Percentiles rank a stretch among this genome's conserved stretches.
Evolutionary conservation across 2,888 invertebrate species (phyloP).

Genomic region (Tortrix viridana): DNA sequence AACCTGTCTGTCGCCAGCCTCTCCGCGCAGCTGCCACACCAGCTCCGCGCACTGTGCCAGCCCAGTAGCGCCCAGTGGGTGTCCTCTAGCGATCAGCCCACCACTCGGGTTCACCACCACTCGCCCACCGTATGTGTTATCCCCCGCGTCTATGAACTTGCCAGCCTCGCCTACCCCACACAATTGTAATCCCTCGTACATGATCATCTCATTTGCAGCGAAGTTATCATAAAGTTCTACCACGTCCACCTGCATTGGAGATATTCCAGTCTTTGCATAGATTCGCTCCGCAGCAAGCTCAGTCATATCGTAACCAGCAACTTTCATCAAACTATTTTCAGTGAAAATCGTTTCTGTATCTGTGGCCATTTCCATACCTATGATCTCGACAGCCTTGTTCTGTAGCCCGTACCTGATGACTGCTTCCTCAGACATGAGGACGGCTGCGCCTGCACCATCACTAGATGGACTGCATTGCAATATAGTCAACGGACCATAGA

Average conservation of each 20-base stretch:
- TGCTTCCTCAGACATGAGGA: constrained; percentile 96
- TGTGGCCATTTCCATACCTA: constrained; percentile 98
- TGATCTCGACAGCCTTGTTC: constrained; percentile 94
- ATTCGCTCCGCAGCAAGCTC: constrained; percentile 90
- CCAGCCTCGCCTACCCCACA: constrained; percentile 96
- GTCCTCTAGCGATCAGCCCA: constrained; percentile 98
- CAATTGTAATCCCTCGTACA: constrained; percentile 97
- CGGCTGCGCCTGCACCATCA: constrained; percentile 98
- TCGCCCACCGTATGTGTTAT: constrained; percentile 98
- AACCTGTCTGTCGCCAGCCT: constrained; percentile 91
- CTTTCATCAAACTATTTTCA: constrained; percentile 90
- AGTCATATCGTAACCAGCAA: constrained; percentile 97
- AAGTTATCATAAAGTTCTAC: constrained; percentile 99
- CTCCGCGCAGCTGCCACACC: constrained; percentile 92
- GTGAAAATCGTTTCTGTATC: constrained; percentile 94
- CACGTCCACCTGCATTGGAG: constrained; percentile 94
- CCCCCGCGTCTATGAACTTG: constrained; percentile 95
- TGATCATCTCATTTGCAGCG: constrained; percentile 97
- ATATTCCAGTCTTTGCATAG: constrained; percentile 89
- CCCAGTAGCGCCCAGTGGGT: constrained; percentile 98
- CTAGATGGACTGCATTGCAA: constrained; percentile 99
- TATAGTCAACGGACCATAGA: constrained; percentile 97
- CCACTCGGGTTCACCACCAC: constrained; percentile 99
- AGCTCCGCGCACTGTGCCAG: constrained; percentile 95
- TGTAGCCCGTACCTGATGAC: constrained; percentile 93